phyloP scores from a whole-genome alignment of 2,888 invertebrate genomes.

The Myathropa florea region DNA sequence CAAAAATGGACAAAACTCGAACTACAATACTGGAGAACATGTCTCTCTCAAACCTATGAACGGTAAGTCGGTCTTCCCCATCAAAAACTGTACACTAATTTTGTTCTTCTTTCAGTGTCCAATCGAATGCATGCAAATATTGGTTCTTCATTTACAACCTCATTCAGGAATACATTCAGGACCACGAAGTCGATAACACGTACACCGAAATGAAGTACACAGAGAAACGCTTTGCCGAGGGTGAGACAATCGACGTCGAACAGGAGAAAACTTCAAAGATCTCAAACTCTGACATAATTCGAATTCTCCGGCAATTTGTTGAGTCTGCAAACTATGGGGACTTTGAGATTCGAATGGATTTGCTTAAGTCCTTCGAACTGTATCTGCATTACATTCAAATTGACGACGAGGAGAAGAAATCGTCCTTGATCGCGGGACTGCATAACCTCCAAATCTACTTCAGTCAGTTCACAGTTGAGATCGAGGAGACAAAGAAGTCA shows the following conservation, averaged over 20 bases:
- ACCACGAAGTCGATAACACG: constrained; percentile 74
- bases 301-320: constrained; percentile 90
- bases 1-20: constrained; percentile 96
- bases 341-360: constrained; percentile 88
- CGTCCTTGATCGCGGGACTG: constrained; percentile 84
- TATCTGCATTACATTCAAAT: constrained; percentile 84
- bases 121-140: constrained; percentile 88
- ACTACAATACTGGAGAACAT: constrained; percentile 92
- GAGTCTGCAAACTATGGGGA: constrained; percentile 92
- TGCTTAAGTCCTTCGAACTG: constrained; percentile 91
- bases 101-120: constrained; percentile 82
- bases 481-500: constrained; percentile 85
- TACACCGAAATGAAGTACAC: constrained; percentile 74
- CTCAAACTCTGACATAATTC: constrained; percentile 77
- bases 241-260: constrained; percentile 73
- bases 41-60: constrained; percentile 86
- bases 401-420: constrained; percentile 75
- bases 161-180: constrained; percentile 84
- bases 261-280: constrained; percentile 73
- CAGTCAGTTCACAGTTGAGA: constrained; percentile 86
- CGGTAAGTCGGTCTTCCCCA: constrained; percentile 79
- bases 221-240: constrained; percentile 75
- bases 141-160: constrained; percentile 94
- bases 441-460: constrained; percentile 94
- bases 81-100: constrained; percentile 2